phyloP scores from a whole-genome alignment of 2,113 vertebrate species.

The Melanotaenia duboulayi region DNA sequence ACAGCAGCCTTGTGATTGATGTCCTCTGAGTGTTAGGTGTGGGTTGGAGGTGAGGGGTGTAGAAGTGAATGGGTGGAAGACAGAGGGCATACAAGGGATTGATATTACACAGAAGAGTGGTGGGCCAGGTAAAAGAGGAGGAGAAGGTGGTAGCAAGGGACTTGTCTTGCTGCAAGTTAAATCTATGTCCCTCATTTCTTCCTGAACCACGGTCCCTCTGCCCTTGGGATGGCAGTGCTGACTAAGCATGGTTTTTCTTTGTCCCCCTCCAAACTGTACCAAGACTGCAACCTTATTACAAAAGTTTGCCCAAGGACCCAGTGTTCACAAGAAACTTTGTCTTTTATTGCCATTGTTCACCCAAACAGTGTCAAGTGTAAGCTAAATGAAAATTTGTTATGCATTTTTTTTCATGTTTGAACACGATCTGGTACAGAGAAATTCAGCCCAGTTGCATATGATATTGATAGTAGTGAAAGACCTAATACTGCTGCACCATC shows the following conservation, averaged over 20 bases:
- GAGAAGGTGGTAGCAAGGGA: slow-evolving; percentile 63
- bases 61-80: slow-evolving; percentile 16
- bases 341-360: slow-evolving; percentile 8
- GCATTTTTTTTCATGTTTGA: slow-evolving; percentile 9
- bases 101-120: slow-evolving; percentile 54
- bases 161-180: slow-evolving; percentile 68
- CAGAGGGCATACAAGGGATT: slow-evolving; percentile 41
- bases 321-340: slow-evolving; percentile 52
- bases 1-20: slow-evolving; percentile 57
- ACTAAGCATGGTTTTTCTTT: slow-evolving; percentile 71
- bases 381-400: background rate
- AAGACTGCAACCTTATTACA: slow-evolving; percentile 73
- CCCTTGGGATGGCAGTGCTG: slow-evolving; percentile 71
- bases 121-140: slow-evolving; percentile 56
- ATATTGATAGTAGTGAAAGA: background rate
- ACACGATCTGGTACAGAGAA: background rate
- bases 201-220: slow-evolving; percentile 62
- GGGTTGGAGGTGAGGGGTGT: slow-evolving; percentile 11
- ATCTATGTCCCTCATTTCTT: slow-evolving; percentile 73
- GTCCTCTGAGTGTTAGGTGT: slow-evolving; percentile 48
- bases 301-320: slow-evolving; percentile 72
- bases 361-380: slow-evolving; percentile 1
- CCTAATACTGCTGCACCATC: slow-evolving; percentile 20
- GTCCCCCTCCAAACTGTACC: slow-evolving; percentile 58
- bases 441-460: background rate